phyloP scores from a whole-genome alignment of 23 tunicate species.

The Trididemnum miniatum region DNA sequence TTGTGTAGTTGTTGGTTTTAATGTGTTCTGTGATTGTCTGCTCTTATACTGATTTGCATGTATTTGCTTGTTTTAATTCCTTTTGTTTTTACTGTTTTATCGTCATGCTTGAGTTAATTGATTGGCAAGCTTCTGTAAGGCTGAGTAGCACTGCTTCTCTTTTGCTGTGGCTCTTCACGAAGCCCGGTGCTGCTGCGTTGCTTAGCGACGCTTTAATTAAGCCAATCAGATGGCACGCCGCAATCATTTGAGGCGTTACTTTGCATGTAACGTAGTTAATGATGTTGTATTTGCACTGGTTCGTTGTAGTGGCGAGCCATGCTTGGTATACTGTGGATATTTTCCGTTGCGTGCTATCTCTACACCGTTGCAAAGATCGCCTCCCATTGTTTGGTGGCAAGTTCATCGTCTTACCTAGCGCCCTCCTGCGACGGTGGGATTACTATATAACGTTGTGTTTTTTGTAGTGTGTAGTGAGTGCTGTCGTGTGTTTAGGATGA shows the following conservation, averaged over 20 bases:
- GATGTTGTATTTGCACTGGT: conserved; percentile 2
- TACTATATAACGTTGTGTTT: neutral
- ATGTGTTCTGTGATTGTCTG: conserved; percentile 29
- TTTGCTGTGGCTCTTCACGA: neutral
- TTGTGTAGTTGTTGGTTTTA: neutral
- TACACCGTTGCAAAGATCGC: conserved; percentile 1
- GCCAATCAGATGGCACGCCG: neutral
- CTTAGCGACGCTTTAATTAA: neutral
- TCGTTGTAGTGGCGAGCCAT: neutral
- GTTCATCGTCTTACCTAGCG: conserved; percentile 18
- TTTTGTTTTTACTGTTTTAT: conserved; percentile 6
- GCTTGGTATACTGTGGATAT: conserved; percentile 13
- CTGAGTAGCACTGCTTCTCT: neutral
- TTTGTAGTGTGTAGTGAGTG: conserved; percentile 16
- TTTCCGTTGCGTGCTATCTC: neutral
- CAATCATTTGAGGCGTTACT: conserved; percentile 8
- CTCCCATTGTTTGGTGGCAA: neutral
- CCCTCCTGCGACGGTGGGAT: neutral
- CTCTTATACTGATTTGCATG: conserved; percentile 33
- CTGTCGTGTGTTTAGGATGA: neutral
- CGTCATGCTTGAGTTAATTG: neutral
- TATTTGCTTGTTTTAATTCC: conserved; percentile 1
- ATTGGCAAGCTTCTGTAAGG: neutral
- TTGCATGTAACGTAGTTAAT: neutral
- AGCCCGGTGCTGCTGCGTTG: conserved; percentile 19